Evolutionary conservation across 2,797 vertebrate species (phyloP).

Genomic region (Anguilla obscura): DNA sequence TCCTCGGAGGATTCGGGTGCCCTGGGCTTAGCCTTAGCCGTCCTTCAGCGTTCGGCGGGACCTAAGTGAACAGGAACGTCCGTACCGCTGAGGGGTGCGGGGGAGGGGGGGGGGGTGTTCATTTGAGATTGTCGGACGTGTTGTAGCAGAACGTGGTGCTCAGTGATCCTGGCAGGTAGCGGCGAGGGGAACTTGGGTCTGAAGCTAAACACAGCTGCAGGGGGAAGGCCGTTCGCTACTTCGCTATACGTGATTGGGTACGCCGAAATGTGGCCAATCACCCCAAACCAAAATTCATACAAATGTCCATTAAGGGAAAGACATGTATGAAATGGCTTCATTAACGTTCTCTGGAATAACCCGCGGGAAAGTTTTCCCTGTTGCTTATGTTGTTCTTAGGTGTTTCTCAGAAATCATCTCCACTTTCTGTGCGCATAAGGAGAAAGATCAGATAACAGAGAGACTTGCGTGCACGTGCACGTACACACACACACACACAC

Average conservation of each 20-base stretch:
- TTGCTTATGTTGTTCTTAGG: constrained; percentile 4
- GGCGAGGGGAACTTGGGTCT: background rate
- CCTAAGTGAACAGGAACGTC: background rate
- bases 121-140: background rate
- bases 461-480: constrained; percentile 23
- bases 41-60: background rate
- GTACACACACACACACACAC: constrained; percentile 34
- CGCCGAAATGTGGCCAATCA: background rate
- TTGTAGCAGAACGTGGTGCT: background rate
- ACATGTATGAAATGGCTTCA: background rate
- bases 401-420: background rate
- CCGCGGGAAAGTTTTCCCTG: background rate
- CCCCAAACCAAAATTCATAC: background rate
- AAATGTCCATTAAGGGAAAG: background rate
- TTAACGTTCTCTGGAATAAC: background rate
- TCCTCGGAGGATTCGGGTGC: background rate
- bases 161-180: background rate
- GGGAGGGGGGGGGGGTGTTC: background rate
- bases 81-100: background rate
- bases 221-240: background rate
- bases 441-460: constrained; percentile 17
- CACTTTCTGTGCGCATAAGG: background rate
- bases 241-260: background rate
- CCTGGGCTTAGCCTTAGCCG: background rate
- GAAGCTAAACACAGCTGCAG: no score